Conservation (phyloP, 2,113 vertebrate species). For the Oncorhynchus clarkii region DNA sequence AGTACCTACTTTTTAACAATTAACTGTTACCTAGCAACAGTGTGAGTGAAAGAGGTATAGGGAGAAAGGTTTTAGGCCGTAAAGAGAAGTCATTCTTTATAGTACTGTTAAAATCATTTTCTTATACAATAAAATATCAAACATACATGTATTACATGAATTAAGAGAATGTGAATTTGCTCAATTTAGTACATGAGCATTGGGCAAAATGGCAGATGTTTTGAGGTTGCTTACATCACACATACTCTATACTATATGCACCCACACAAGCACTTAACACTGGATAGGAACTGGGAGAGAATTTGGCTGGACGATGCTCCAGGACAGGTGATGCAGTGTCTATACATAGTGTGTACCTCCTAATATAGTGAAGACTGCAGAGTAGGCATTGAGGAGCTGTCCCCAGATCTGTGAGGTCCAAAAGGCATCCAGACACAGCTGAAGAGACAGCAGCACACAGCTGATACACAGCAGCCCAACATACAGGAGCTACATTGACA, state of each 20-base stretch:
- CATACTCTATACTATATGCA: no score
- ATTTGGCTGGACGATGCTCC: no score
- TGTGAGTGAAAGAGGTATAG: conserved; percentile 16
- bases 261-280: no score
- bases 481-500: conserved; percentile 82
- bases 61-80: not conserved
- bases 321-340: not conserved
- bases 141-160: not conserved
- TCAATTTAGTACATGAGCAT: not conserved
- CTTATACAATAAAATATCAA: not conserved
- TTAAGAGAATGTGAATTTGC: not conserved
- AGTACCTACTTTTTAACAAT: conserved; percentile 55
- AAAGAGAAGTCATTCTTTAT: not conserved
- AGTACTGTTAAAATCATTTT: not conserved
- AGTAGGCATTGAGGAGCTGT: conserved; percentile 84
- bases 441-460: conserved; percentile 79
- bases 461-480: conserved; percentile 80
- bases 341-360: not conserved
- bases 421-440: conserved; percentile 75
- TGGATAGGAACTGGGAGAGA: no score
- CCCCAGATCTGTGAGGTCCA: conserved; percentile 74
- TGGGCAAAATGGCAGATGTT: not conserved
- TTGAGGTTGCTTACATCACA: no score
- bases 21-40: conserved; percentile 71
- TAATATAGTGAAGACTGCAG: conserved; percentile 66